Percentiles rank a stretch among this genome's conserved stretches.
phyloP scores from a whole-genome alignment of 2,113 vertebrate genomes.

The Corynorhinus townsendii region DNA sequence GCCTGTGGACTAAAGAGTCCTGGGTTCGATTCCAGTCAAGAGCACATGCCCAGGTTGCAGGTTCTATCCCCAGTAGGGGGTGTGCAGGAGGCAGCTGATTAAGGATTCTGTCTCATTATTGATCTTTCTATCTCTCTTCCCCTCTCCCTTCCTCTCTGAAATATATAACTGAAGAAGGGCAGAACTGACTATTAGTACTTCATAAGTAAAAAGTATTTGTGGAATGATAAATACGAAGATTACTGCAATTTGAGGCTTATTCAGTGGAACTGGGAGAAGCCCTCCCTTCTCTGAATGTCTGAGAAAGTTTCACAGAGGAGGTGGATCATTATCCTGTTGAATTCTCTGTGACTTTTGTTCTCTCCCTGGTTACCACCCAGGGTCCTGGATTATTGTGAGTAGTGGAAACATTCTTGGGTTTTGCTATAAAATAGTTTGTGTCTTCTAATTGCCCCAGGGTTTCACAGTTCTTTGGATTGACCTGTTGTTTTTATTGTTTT shows the following conservation, averaged over 20 bases:
- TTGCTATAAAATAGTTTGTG: neutral
- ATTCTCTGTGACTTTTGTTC: neutral
- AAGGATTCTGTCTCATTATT: no score
- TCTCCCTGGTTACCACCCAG: neutral
- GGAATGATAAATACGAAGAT: neutral
- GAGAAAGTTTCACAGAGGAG: neutral
- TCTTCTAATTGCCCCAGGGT: neutral
- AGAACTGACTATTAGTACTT: conserved; percentile 15
- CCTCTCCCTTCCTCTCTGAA: no score
- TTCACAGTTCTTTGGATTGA: neutral
- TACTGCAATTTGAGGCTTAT: neutral
- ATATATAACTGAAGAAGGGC: neutral
- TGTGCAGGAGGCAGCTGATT: no score
- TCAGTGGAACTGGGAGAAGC: neutral
- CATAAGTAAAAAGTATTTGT: neutral
- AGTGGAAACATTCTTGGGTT: neutral
- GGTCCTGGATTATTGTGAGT: neutral
- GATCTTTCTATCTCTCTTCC: no score
- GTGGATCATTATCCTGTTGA: neutral
- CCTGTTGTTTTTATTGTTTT: neutral
- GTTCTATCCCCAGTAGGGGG: no score
- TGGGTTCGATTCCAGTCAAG: no score
- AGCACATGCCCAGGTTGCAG: no score
- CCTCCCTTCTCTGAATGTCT: neutral
- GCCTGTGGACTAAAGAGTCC: no score